These are phyloP conservation scores for Malurus elegans DNA, from an alignment of 2,113 vertebrate genomes.

Conservation along the genomic window DNA sequence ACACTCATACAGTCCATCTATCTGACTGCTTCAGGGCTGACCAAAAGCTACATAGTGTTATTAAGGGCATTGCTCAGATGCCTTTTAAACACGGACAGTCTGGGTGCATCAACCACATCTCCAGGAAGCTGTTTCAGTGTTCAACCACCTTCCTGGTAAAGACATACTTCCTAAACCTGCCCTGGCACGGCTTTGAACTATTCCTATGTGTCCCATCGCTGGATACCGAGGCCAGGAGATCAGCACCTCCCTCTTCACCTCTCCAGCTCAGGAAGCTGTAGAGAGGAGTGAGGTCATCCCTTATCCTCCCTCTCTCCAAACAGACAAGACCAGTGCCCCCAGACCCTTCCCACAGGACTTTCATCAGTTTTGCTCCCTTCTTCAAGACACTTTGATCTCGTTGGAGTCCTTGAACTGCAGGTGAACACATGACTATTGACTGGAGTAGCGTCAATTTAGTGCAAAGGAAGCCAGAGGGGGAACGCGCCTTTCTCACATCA, in stretches of 20 bases:
- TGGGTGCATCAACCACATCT: accelerated
- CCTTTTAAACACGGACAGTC: not conserved
- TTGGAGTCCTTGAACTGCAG: not conserved
- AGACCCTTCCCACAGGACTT: accelerated
- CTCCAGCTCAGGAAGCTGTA: not conserved
- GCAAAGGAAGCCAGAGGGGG: not conserved
- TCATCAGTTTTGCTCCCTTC: not conserved
- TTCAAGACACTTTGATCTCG: not conserved
- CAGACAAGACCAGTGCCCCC: not conserved
- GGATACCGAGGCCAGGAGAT: not conserved
- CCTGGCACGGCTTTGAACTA: not conserved
- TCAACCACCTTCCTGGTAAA: not conserved
- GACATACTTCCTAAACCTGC: not conserved
- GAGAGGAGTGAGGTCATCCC: accelerated
- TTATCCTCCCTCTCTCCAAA: not conserved
- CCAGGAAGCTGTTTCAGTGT: not conserved
- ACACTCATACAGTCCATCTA: not conserved
- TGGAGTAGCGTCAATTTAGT: not conserved
- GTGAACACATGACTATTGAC: accelerated
- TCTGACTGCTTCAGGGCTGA: not conserved
- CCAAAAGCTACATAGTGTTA: not conserved
- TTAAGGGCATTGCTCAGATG: not conserved
- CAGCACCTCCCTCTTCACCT: not conserved
- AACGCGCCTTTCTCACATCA: not conserved
- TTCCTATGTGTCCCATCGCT: not conserved